Percentiles rank a stretch among this genome's conserved stretches.
Evolutionary conservation across 1,140 invertebrate genomes (phyloP).

Genomic region (Drosophila punjabiensis): DNA sequence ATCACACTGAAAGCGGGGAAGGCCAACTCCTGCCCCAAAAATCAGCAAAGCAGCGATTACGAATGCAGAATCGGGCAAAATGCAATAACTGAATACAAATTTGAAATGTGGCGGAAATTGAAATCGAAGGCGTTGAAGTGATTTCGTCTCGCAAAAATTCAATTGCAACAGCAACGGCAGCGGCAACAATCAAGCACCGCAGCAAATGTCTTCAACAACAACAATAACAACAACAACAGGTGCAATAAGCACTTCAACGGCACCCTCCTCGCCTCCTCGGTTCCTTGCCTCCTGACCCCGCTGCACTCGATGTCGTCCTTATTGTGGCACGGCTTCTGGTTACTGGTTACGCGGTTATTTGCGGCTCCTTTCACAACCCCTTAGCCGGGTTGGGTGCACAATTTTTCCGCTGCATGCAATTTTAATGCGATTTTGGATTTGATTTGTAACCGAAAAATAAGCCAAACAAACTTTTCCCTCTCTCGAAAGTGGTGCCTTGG

Average conservation of each 20-base stretch:
- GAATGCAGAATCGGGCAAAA: constrained; percentile 33
- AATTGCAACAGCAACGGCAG: constrained; percentile 72
- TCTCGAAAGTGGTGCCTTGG: constrained; percentile 53
- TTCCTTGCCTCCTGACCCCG: not conserved
- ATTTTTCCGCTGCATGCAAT: constrained; percentile 76
- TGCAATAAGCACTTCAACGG: constrained; percentile 15
- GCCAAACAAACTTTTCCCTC: constrained; percentile 70
- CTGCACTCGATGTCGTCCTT: constrained; percentile 37
- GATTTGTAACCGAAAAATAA: constrained; percentile 84
- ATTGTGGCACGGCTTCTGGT: constrained; percentile 52
- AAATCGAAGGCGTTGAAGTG: constrained; percentile 84
- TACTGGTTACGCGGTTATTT: constrained; percentile 61
- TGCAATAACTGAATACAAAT: constrained; percentile 74
- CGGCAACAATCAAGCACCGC: constrained; percentile 38
- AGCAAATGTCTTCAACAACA: constrained; percentile 59
- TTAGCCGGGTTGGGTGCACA: constrained; percentile 37
- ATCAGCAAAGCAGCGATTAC: constrained; percentile 30
- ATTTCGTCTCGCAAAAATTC: constrained; percentile 82
- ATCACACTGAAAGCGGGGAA: constrained; percentile 3
- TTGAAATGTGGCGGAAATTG: constrained; percentile 79
- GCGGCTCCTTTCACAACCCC: constrained; percentile 46
- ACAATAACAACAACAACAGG: constrained; percentile 31
- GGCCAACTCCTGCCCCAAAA: constrained; percentile 7
- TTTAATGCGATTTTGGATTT: constrained; percentile 82
- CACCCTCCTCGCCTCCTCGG: not conserved